Base-by-base conservation (phyloP, 2,113 vertebrate species). In the Entelurus aequoreus region DNA sequence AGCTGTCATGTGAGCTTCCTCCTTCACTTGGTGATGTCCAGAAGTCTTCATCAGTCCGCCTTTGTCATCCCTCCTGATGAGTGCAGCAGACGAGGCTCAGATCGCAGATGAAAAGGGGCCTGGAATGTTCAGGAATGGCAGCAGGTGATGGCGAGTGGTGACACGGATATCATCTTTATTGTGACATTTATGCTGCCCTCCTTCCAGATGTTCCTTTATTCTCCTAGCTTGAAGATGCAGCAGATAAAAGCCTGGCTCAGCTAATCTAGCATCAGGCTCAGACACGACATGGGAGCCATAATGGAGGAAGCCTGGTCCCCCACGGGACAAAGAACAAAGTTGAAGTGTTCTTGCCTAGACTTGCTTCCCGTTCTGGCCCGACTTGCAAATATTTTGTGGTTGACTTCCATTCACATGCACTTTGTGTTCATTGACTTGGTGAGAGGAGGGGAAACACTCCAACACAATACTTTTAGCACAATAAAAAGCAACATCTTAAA, bases 231-330 rank as follows among this genome's bases (percentile, higher is more conserved):
- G 15, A 65, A 56, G 21, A 46, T 40, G 28, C 36, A 65, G 48
- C 13, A 40, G 66, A 59, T 65, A 66, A 69, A 65, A 71, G 55
- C 53, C 50, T 63, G 28, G 63, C 56, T 51, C 35, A 36, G 10
- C 35, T 47, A 56, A 47, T 21, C 38, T 55, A 48, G 7, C 2
- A 59, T 61, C 49, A 52, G 36, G 47, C 21, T 62, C n/a, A 5
- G 48, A 40, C 11, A 47, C 19, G 12, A 35, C 7, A 61, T 14
- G 2, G 8, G 50, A 48, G 66, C 48, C 40, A 54, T 2, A 8
- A 54, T 40, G 54, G 56, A 47, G 13, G 49, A 55, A 9, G 60
- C 40, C 46, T 48, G 54, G 37, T 40, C 54, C 54, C 36, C 3
- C 19, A 38, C 10, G 54, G 54, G 38, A 55, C 8, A 55, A 55